phyloP scores from a whole-genome alignment of 1,140 invertebrate genomes.

The Pachypeltis micranthus region DNA sequence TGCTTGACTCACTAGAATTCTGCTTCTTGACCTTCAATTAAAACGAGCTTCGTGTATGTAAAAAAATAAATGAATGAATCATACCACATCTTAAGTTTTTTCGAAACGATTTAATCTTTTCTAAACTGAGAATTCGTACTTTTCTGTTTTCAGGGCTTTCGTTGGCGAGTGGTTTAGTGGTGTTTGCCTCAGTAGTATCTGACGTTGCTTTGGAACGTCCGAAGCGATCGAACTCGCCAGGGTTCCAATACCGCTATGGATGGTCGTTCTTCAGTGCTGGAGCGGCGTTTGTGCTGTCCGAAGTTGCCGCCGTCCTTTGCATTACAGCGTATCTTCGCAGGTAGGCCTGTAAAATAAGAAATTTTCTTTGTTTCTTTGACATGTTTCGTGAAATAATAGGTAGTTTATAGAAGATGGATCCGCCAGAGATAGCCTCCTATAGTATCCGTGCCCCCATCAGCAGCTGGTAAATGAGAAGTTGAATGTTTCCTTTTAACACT shows the following conservation, averaged over 20 bases:
- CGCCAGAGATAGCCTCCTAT: too few species aligned
- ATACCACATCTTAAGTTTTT: too few species aligned
- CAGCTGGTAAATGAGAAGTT: too few species aligned
- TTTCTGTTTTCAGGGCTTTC: conserved; percentile 44
- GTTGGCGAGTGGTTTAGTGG: conserved; percentile 47
- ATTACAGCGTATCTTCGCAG: conserved; percentile 49
- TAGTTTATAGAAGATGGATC: too few species aligned
- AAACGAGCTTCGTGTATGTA: too few species aligned
- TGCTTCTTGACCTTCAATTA: too few species aligned
- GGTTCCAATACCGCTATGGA: conserved; percentile 51
- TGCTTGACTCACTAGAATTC: too few species aligned
- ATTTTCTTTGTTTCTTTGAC: too few species aligned
- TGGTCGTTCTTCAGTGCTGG: conserved; percentile 58
- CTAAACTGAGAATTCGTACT: neutral
- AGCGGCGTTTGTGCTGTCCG: conserved; percentile 49
- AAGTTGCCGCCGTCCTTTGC: conserved; percentile 50
- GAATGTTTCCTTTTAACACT: too few species aligned
- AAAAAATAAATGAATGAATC: too few species aligned
- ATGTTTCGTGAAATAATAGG: too few species aligned
- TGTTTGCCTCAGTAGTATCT: conserved; percentile 48
- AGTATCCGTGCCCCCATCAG: too few species aligned
- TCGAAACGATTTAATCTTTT: neutral
- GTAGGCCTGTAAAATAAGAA: neutral
- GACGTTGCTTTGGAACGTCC: conserved; percentile 42
- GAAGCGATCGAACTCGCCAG: conserved; percentile 20